Evolutionary conservation across 2,113 vertebrate species (phyloP).

Genomic region (Embiotoca jacksoni): DNA sequence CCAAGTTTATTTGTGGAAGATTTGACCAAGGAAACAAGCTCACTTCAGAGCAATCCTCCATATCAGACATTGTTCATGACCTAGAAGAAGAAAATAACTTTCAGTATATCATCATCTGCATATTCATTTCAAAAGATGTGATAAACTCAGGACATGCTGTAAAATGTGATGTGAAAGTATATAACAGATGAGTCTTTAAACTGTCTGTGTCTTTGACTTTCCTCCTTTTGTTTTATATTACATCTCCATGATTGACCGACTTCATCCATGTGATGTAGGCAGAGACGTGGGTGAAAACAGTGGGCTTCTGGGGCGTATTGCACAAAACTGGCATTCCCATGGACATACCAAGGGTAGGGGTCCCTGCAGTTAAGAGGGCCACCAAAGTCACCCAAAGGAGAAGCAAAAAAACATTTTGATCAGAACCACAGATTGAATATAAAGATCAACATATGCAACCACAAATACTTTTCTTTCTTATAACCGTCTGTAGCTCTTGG

Average conservation of each 20-base stretch:
- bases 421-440: too few relatives aligned
- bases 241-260: slow-evolving; percentile 14
- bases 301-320: slow-evolving; percentile 77
- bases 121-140: too few relatives aligned
- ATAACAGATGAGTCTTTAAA: too few relatives aligned
- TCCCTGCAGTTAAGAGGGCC: slow-evolving; percentile 82
- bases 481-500: too few relatives aligned
- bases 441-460: too few relatives aligned
- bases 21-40: not conserved
- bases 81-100: slow-evolving; percentile 15
- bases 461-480: too few relatives aligned
- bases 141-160: too few relatives aligned
- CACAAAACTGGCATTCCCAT: slow-evolving; percentile 85
- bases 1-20: slow-evolving; percentile 2
- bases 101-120: not conserved
- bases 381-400: slow-evolving; percentile 82
- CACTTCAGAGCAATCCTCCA: not conserved
- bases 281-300: slow-evolving; percentile 78
- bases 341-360: slow-evolving; percentile 73
- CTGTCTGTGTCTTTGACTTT: too few relatives aligned
- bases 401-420: not conserved
- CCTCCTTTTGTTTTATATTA: not conserved
- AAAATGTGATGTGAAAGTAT: too few relatives aligned
- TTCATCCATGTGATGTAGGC: slow-evolving; percentile 82
- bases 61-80: slow-evolving; percentile 5